Evolutionary conservation across 2,113 vertebrate species (phyloP), one percentile per base, ranked within the genome.

Genomic region (Notechis scutatus): DNA sequence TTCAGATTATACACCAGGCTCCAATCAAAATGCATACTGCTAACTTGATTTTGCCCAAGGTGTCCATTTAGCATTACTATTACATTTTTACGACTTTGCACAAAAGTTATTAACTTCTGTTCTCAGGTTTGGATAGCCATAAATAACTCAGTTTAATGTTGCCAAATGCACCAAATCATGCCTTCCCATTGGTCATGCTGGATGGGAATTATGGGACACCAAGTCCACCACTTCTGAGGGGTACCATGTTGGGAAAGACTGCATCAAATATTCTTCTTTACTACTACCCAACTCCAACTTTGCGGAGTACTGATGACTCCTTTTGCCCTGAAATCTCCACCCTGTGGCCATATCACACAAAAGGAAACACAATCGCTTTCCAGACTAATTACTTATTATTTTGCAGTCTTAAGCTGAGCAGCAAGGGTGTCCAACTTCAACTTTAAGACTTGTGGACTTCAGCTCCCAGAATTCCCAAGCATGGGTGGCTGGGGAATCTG

Each of bases 81-180:
- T 94, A 90, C 92, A 91, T 91, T 94, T 94, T 91, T 92, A 94
- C 59, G 50, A 92, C 88, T 96, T 95, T 95, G 93, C 94, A 94
- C 93, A 92, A 94, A 95, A 96, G 93, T 93, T 92, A 92, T 91
- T 95, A 92, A 23, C 94, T 95, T 96, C 95, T 94, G 93, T 94
- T 92, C 50, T 69, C 91, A 94, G 95, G 93, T 95, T 95, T 95
- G 96, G 94, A 93, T 94, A 90, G 52, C 88, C 88, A 88, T 87
- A 89, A 94, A 95, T 93, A 90, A 93, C 89, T 92, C 95, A 86
- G 92, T 91, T 94, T 93, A 94, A 95, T 95, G 24, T 94, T 91
- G 94, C 91, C 90, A 89, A 94, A 87, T 90, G 89, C 74, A 86
- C 89, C 89, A 57, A 57, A 55, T 14, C 52, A 42, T 42, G 74